Evolutionary conservation across 2,113 vertebrate species (phyloP).

Genomic region (Chaetura pelagica): DNA sequence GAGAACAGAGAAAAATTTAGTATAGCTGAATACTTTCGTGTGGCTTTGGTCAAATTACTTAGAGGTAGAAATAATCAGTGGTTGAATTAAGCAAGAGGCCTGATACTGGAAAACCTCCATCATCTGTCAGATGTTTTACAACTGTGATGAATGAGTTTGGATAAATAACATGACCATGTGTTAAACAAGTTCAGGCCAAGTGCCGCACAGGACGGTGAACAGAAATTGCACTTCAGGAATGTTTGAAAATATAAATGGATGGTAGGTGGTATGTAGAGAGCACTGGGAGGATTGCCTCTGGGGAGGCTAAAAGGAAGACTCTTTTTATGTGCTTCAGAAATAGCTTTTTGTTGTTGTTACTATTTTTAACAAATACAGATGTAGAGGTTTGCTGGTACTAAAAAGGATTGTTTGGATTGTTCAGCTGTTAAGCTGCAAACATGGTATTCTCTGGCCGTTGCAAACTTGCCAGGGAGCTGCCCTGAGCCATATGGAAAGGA

Average conservation of each 20-base stretch:
- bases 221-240: slow-evolving; percentile 48
- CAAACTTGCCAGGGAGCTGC: neutral
- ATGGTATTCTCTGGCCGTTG: neutral
- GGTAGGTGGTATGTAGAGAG: neutral
- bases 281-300: neutral
- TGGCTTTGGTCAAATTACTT: slow-evolving; percentile 43
- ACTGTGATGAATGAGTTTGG: slow-evolving; percentile 53
- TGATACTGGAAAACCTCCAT: slow-evolving; percentile 52
- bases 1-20: neutral
- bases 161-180: slow-evolving; percentile 33
- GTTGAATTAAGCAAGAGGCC: neutral
- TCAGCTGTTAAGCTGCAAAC: neutral
- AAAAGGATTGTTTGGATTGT: neutral
- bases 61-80: slow-evolving; percentile 30
- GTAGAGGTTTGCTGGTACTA: neutral
- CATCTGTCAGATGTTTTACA: slow-evolving; percentile 34
- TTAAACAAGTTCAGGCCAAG: slow-evolving; percentile 51
- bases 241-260: slow-evolving; percentile 28
- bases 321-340: neutral
- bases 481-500: neutral
- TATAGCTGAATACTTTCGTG: neutral
- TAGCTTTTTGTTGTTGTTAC: neutral
- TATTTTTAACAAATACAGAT: neutral
- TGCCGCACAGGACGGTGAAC: neutral
- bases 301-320: neutral